Percentiles rank a stretch among this genome's conserved stretches.
phyloP scores from a whole-genome alignment of 2,888 invertebrate species.

The Deroplatys truncata region DNA sequence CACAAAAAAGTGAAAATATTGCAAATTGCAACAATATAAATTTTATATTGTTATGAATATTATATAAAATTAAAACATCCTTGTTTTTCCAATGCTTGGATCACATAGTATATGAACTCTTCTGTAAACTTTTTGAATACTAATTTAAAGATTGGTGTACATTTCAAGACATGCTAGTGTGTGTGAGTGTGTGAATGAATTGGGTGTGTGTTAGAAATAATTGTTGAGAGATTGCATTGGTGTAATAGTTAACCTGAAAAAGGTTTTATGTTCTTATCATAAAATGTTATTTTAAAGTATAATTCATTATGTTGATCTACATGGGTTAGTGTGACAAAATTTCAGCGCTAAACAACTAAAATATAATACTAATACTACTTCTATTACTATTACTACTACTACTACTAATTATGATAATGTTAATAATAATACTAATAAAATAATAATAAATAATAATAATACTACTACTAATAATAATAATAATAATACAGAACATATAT shows the following conservation, averaged over 20 bases:
- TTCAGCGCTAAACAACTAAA: conserved; percentile 3
- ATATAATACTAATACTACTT: conserved; percentile 7
- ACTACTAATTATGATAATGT: not conserved
- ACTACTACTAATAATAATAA: not conserved
- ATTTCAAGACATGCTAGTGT: conserved; percentile 1
- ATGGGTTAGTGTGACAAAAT: conserved; percentile 11
- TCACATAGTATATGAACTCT: not conserved
- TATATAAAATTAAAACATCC: not conserved
- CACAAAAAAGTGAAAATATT: not conserved
- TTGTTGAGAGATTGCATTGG: not conserved
- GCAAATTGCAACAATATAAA: not conserved
- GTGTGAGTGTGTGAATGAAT: not conserved
- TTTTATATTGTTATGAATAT: not conserved
- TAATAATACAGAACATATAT: conserved; percentile 1
- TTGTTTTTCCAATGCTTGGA: not conserved
- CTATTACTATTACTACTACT: not conserved
- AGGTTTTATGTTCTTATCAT: not conserved
- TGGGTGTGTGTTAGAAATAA: not conserved
- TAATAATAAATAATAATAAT: not conserved
- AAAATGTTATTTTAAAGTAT: conserved; percentile 12
- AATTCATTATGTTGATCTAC: not conserved
- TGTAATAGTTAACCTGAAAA: conserved; percentile 2
- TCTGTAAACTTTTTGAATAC: conserved; percentile 8
- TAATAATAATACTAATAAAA: conserved; percentile 10
- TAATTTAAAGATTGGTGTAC: not conserved